Percentiles rank a stretch among this genome's conserved stretches.
Conservation (phyloP, 1,140 invertebrate genomes). For the Prorops nasuta region DNA sequence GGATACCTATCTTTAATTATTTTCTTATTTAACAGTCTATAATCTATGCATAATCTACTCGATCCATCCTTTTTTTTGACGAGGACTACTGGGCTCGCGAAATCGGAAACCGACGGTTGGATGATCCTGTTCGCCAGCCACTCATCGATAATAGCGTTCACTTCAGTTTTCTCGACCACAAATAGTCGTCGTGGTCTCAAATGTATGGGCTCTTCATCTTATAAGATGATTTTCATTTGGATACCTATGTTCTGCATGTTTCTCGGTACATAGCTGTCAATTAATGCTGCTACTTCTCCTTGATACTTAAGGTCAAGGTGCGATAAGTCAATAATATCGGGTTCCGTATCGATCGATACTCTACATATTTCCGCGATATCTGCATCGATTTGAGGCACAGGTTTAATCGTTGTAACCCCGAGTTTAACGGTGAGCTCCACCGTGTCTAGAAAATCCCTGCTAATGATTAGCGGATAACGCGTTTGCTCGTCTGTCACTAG, state of each 20-base stretch:
- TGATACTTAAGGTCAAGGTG: neutral
- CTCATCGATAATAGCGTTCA: slow-evolving; percentile 4
- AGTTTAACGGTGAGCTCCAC: neutral
- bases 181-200: neutral
- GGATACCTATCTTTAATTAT: slow-evolving; percentile 11
- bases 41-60: slow-evolving; percentile 42
- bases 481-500: neutral
- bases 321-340: neutral
- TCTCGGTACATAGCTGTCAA: slow-evolving; percentile 3
- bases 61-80: slow-evolving; percentile 51
- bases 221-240: slow-evolving; percentile 2
- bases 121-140: slow-evolving; percentile 5
- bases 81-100: slow-evolving; percentile 48
- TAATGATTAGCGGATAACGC: neutral
- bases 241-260: neutral
- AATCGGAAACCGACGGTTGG: too few relatives aligned
- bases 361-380: neutral
- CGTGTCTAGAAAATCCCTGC: neutral
- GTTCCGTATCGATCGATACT: too few relatives aligned
- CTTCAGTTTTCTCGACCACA: neutral
- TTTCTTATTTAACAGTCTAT: slow-evolving; percentile 24
- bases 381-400: neutral
- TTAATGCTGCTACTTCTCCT: neutral
- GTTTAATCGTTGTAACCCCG: neutral
- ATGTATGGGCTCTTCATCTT: slow-evolving; percentile 3